Base-by-base conservation (phyloP, 1,140 invertebrate genomes). In the Drosophila tani region DNA sequence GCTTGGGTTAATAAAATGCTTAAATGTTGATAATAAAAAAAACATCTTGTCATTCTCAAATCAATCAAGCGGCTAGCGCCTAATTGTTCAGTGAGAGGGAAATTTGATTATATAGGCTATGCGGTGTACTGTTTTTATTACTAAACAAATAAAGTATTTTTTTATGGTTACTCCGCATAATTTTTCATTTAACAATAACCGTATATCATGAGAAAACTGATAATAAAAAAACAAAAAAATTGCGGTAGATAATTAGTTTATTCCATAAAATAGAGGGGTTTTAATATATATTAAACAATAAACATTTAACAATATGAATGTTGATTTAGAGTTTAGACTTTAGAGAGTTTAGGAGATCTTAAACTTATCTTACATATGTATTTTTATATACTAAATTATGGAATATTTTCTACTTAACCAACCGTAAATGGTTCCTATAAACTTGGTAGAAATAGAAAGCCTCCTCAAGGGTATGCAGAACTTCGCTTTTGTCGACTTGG, bases 401-500 rank as follows among this genome's bases (percentile, higher is more conserved):
- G 2, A 11, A 11, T 3, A 11, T 1, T 35, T 35, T 35, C 9
- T 11, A 35, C 11, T 35, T 35, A 24, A 24, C 11, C 2, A 12
- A 17, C 8, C 5, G 14, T 11, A 38, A 38, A 14, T 38, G 35
- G 4, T 14, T 38, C 11, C 5, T 38, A 14, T 38, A 38, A 14
- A 38, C 12, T 14, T 38, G 12, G 12, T 17, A 17, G 9, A 32
- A 38, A 5, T 4, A 55, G 35, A 55, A 38, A 17, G 17, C 17
- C 41, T 15, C 43, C 17, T 60, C 29, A 40, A 77, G 74, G 63
- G 56, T 82, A 82, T 55, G 56, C 8, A 32, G 12, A 41, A 15
- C 17, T 70, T 80, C 41, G 62, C 32, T 67, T 45, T 47, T 14
- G 12, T 5, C 21, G n/a, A 11, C 67, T 12, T 43, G 27, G 55